phyloP scores from a whole-genome alignment of 2,888 invertebrate genomes.

The Cheilosia pagana region DNA sequence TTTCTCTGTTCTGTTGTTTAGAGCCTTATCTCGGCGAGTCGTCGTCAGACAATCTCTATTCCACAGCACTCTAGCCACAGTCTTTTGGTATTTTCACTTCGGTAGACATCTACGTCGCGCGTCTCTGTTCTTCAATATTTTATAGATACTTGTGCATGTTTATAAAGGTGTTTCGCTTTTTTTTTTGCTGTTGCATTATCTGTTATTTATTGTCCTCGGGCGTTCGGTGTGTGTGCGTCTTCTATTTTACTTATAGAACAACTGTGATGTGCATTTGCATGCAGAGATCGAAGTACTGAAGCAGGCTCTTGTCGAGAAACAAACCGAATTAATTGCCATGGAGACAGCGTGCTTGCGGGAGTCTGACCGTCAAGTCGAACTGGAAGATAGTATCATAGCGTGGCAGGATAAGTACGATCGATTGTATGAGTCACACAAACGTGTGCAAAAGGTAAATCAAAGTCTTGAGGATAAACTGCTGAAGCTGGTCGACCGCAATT shows the following conservation, averaged over 20 bases:
- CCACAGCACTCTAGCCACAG: conserved; percentile 42
- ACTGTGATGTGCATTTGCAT: conserved; percentile 88
- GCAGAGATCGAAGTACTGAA: conserved; percentile 94
- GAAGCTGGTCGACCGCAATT: conserved; percentile 95
- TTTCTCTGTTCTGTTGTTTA: background rate
- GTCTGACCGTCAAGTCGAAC: conserved; percentile 90
- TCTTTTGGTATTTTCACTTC: conserved; percentile 65
- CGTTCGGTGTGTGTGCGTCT: conserved; percentile 46
- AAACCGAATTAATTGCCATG: conserved; percentile 92
- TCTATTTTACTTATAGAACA: conserved; percentile 76
- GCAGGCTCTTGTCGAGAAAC: conserved; percentile 91
- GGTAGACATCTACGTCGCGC: conserved; percentile 37
- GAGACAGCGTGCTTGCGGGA: conserved; percentile 94
- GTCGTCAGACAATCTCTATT: conserved; percentile 57
- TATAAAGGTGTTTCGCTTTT: conserved; percentile 14
- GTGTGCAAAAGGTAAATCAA: conserved; percentile 97
- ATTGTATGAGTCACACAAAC: conserved; percentile 95
- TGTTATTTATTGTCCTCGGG: conserved; percentile 66
- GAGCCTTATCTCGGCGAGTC: conserved; percentile 55
- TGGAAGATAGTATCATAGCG: conserved; percentile 92
- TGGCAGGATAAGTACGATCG: conserved; percentile 98
- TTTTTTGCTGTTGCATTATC: conserved; percentile 50
- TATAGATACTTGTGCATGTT: conserved; percentile 33
- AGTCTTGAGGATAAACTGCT: conserved; percentile 96
- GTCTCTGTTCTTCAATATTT: conserved; percentile 9